A percentile compares a stretch with the other conserved stretches of the same genome.
These are phyloP conservation scores for Perognathus longimembris DNA, from an alignment of 2,113 vertebrate species.

Conservation along the genomic window DNA sequence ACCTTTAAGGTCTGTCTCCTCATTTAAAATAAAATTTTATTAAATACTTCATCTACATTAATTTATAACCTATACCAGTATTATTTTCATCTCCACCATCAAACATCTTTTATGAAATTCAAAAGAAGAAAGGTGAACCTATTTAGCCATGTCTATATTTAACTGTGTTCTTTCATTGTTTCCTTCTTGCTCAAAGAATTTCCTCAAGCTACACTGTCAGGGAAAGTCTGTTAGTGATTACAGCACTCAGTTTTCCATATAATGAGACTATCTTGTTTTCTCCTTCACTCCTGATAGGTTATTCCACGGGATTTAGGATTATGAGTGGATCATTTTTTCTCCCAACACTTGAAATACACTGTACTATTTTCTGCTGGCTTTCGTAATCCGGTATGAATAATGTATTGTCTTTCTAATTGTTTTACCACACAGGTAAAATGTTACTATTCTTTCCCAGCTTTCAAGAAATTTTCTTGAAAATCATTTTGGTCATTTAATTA, in stretches of 20 bases:
- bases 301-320: not conserved
- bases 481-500: not conserved
- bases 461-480: not conserved
- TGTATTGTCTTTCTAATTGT: not conserved
- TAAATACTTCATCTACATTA: not conserved
- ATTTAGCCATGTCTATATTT: not conserved
- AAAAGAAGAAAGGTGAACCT: not conserved
- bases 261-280: not conserved
- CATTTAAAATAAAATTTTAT: conserved; percentile 25
- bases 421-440: not conserved
- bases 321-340: not conserved
- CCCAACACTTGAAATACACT: not conserved
- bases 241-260: not conserved
- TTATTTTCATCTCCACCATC: not conserved
- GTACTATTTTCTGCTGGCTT: not conserved
- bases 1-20: not conserved
- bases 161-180: not conserved
- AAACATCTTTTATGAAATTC: not conserved
- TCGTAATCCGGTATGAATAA: not conserved
- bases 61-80: not conserved
- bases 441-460: not conserved
- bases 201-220: not conserved
- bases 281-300: not conserved
- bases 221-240: not conserved
- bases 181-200: not conserved